Evolutionary conservation across 2,888 invertebrate species (phyloP), one percentile per base, ranked within the genome.

Genomic region (Lepidonotus clava): DNA sequence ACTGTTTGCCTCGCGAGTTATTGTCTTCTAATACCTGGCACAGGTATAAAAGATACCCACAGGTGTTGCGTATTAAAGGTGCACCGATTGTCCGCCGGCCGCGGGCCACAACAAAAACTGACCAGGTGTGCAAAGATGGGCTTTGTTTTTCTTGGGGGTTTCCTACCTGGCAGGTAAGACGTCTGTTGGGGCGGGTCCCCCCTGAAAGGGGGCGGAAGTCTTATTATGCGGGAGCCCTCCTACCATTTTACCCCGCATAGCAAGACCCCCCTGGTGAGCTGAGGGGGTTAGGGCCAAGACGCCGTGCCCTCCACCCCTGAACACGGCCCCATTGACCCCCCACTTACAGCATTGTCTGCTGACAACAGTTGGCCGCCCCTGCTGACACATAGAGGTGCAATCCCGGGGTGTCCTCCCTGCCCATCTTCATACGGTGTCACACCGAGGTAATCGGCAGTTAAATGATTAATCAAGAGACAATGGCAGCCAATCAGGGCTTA

Each of bases 51-150:
- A 51, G 28, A 2, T 28, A 24, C 46, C 41, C 80, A 80, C 80
- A 80, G 80, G 80, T 80, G 80, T 80, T 80, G 80, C 46, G 80
- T 80, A 80, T 80, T 80, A 80, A 41, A 28, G 80, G 46, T 41
- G 14, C 28, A 28, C 1, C n/a, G 28, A 80, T 80, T 80, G 80
- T 46, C 28, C 46, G 11, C 5, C 80, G 5, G 18, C 76, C 38
- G 38, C 36, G 18, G 2, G 38, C n/a, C 2, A n/a, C 4, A 46
- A 80, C 41, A 46, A 28, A 41, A 41, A 24, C 80, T 18, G 18
- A 24, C 80, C 80, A 80, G 80, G 80, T 80, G 80, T 28, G 80
- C 41, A 51, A 51, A 51, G 80, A 80, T 24, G 80, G 80, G 46
- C 80, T 80, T 80, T 80, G 80, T 80, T 80, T 80, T 46, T 80